These are phyloP conservation scores for Phyllotreta striolata DNA, from an alignment of 2,888 invertebrate genomes.

Conservation along the genomic window DNA sequence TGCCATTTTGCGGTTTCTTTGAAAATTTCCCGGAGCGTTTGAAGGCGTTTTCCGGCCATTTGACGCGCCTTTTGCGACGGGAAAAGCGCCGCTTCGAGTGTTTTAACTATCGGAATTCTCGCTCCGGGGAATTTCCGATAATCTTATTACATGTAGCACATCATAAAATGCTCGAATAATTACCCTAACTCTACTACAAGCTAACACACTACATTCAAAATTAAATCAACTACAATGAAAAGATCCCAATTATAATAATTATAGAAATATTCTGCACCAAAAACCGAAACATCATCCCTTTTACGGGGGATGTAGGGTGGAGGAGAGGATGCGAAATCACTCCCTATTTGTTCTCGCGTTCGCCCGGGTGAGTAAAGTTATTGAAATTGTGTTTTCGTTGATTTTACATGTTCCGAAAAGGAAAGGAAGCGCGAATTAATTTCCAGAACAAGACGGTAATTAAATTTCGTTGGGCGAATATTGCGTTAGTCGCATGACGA, in stretches of 20 bases:
- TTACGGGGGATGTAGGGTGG: too few relatives aligned
- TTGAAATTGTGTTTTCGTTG: conserved; percentile 39
- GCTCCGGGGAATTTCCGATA: conserved; percentile 5
- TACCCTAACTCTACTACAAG: not conserved
- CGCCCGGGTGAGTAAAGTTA: conserved; percentile 27
- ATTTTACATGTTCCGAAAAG: conserved; percentile 37
- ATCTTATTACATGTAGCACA: conserved; percentile 3
- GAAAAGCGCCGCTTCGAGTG: conserved; percentile 27
- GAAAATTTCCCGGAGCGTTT: conserved; percentile 53
- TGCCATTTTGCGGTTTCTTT: conserved; percentile 60
- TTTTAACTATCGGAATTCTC: conserved; percentile 35
- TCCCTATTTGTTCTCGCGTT: conserved; percentile 30
- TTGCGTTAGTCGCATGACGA: conserved; percentile 34
- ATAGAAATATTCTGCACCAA: not conserved
- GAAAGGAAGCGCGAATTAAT: conserved; percentile 40
- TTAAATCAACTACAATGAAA: too few relatives aligned
- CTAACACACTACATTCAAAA: not conserved
- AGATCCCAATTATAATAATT: not conserved
- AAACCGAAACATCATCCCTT: not conserved
- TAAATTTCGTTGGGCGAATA: conserved; percentile 48
- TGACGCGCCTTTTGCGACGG: conserved; percentile 43
- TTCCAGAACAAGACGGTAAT: conserved; percentile 47
- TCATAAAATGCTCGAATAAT: not conserved
- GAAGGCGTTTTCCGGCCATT: conserved; percentile 52
- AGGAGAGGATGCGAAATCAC: conserved; percentile 20